These are phyloP conservation scores for Apteryx owenii DNA, from an alignment of 2,113 vertebrate genomes.

Conservation along the genomic window DNA sequence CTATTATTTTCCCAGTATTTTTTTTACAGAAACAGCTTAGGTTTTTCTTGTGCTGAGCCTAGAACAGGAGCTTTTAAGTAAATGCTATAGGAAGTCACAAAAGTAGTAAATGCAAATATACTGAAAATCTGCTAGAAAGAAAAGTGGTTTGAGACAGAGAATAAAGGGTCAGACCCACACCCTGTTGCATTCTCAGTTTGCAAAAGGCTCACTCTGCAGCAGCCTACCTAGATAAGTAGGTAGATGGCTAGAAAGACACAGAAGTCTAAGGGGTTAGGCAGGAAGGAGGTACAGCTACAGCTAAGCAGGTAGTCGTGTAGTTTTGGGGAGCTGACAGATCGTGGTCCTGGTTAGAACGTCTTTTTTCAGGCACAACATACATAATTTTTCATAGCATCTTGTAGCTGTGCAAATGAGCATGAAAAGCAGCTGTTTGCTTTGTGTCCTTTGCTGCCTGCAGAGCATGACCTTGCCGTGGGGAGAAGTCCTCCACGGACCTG, in stretches of 20 bases:
- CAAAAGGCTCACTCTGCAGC: accelerated
- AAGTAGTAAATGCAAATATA: neutral
- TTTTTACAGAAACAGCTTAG: neutral
- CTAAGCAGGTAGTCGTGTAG: accelerated
- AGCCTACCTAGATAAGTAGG: neutral
- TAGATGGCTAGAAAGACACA: accelerated
- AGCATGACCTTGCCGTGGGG: accelerated
- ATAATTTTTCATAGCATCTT: neutral
- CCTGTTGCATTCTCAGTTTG: neutral
- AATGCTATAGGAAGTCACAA: accelerated
- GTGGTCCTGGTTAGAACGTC: neutral
- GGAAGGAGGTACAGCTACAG: neutral
- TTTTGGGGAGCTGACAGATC: neutral
- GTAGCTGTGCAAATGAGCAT: neutral
- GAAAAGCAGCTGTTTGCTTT: neutral
- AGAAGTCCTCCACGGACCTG: neutral
- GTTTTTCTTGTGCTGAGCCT: neutral
- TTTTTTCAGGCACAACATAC: neutral
- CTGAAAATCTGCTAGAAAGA: neutral
- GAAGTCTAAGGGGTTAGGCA: neutral
- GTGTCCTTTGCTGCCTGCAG: neutral
- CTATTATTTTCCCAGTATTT: too few species aligned
- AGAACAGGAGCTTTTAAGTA: accelerated
- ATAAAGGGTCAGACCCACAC: neutral
- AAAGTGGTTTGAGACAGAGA: neutral